A percentile compares a stretch with the other conserved stretches of the same genome.
Conservation (phyloP, 1,140 invertebrate genomes). For the Drosophila mauritiana region DNA sequence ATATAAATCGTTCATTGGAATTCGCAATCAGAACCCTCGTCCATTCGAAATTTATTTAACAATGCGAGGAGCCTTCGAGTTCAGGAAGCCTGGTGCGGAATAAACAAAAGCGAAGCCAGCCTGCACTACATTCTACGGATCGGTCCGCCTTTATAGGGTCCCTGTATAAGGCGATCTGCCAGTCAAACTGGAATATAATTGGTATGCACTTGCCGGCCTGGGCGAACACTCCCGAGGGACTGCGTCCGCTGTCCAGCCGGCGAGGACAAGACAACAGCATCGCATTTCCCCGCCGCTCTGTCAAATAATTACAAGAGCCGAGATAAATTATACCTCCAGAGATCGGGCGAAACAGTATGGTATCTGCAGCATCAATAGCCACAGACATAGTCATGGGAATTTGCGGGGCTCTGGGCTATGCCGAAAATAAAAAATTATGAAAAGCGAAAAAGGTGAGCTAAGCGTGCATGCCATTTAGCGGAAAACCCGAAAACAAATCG, state of each 20-base stretch:
- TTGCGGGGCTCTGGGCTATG: background rate
- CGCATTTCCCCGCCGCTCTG: constrained; percentile 44
- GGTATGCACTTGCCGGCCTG: constrained; percentile 57
- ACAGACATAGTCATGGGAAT: background rate
- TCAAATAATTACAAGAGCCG: constrained; percentile 52
- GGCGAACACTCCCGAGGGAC: constrained; percentile 52
- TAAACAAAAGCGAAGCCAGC: constrained; percentile 29
- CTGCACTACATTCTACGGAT: constrained; percentile 36
- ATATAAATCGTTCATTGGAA: constrained; percentile 22
- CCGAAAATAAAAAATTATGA: constrained; percentile 25
- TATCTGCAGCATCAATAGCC: constrained; percentile 21
- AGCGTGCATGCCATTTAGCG: constrained; percentile 59
- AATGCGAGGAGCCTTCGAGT: constrained; percentile 22
- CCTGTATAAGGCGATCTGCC: constrained; percentile 49
- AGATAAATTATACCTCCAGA: constrained; percentile 46
- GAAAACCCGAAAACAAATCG: constrained; percentile 34
- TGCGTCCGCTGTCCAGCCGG: constrained; percentile 15
- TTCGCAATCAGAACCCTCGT: constrained; percentile 33
- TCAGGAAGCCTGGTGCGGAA: constrained; percentile 24
- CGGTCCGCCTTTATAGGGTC: constrained; percentile 20
- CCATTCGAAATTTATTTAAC: constrained; percentile 67
- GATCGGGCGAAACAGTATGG: constrained; percentile 12
- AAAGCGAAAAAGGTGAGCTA: constrained; percentile 40
- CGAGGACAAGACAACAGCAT: constrained; percentile 35
- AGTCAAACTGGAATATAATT: constrained; percentile 59